Evolutionary conservation across 1,140 invertebrate genomes (phyloP).

Genomic region (Panagrolaimus sp.): DNA sequence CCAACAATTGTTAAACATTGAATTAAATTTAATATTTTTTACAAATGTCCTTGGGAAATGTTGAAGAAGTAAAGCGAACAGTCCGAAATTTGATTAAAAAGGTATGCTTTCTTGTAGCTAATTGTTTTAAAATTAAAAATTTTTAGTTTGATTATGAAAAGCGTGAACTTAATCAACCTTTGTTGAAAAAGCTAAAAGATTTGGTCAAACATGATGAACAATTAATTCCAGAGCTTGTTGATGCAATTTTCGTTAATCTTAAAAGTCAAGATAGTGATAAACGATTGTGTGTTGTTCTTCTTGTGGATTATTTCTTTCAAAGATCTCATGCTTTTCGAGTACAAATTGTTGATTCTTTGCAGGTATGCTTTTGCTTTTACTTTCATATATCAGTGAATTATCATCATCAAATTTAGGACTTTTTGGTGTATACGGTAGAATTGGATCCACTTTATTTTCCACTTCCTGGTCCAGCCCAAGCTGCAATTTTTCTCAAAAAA

Average conservation of each 20-base stretch:
- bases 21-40: too few species aligned
- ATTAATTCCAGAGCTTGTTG: background rate
- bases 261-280: background rate
- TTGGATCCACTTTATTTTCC: background rate
- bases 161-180: constrained; percentile 6
- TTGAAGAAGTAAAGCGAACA: too few species aligned
- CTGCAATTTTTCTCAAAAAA: background rate
- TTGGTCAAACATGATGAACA: background rate
- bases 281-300: background rate
- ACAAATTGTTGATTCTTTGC: background rate
- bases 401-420: background rate
- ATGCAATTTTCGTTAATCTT: background rate
- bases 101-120: too few species aligned
- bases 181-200: background rate
- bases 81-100: too few species aligned
- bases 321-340: background rate
- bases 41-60: too few species aligned
- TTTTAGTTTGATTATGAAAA: constrained; percentile 9
- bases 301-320: constrained; percentile 10
- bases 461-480: background rate
- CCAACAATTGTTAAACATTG: too few species aligned
- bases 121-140: background rate
- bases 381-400: background rate
- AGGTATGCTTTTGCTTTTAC: background rate
- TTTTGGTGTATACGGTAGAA: constrained; percentile 2